Percentiles rank a stretch among this genome's conserved stretches.
Evolutionary conservation across 2,888 invertebrate species (phyloP).

Genomic region (Terebella lapidaria): DNA sequence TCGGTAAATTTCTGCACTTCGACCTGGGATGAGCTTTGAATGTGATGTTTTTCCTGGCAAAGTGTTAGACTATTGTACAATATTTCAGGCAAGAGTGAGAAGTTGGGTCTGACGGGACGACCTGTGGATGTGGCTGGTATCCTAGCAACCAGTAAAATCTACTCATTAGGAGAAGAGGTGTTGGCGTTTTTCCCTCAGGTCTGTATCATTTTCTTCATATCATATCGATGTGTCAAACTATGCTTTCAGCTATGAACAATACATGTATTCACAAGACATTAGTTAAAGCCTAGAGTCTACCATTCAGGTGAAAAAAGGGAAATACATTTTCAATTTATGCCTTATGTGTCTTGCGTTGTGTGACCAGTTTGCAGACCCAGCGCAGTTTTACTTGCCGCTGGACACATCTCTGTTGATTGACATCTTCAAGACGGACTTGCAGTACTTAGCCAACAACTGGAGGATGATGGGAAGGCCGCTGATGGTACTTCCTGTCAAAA

Average conservation of each 20-base stretch:
- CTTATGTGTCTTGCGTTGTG: too few relatives aligned
- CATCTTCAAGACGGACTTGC: conserved; percentile 94
- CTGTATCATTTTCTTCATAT: conserved; percentile 45
- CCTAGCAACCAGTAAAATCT: conserved; percentile 94
- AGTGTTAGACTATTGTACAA: too few relatives aligned
- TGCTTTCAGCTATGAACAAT: too few relatives aligned
- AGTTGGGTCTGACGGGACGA: conserved; percentile 88
- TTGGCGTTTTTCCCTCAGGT: conserved; percentile 99
- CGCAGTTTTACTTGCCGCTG: conserved; percentile 96
- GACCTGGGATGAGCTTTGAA: too few relatives aligned
- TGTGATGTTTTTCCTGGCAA: too few relatives aligned
- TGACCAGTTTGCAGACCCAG: conserved; percentile 71
- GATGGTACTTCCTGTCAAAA: conserved; percentile 40
- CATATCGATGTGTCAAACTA: too few relatives aligned
- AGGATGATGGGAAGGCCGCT: conserved; percentile 91
- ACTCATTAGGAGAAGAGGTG: conserved; percentile 82
- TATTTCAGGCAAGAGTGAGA: conserved; percentile 90
- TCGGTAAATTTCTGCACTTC: conserved; percentile 59
- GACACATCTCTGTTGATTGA: conserved; percentile 98
- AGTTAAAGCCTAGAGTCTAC: too few relatives aligned
- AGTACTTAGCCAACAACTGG: conserved; percentile 98
- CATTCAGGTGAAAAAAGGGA: too few relatives aligned
- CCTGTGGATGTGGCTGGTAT: conserved; percentile 95
- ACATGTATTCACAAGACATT: too few relatives aligned
- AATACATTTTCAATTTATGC: too few relatives aligned